These are phyloP conservation scores for Dolomedes plantarius DNA, from an alignment of 2,888 invertebrate species.

Conservation along the genomic window DNA sequence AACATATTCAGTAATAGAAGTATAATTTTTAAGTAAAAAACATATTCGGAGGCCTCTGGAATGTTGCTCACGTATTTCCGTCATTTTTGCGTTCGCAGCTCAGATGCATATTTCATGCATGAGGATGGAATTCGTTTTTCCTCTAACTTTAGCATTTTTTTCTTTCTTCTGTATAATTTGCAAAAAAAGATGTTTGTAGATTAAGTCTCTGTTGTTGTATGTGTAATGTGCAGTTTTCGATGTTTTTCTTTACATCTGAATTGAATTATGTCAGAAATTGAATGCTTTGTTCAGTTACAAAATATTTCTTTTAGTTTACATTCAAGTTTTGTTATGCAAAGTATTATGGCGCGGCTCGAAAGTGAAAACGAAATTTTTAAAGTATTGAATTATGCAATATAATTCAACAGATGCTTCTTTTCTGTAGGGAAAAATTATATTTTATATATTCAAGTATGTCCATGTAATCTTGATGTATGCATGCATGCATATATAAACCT, in stretches of 20 bases:
- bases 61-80: slow-evolving; percentile 1
- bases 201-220: background rate
- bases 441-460: too few species aligned
- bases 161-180: background rate
- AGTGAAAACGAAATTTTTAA: too few species aligned
- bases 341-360: too few species aligned
- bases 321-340: too few species aligned
- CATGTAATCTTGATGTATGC: too few species aligned
- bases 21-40: background rate
- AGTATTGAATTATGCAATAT: too few species aligned
- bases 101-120: slow-evolving; percentile 3
- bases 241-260: background rate
- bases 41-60: background rate
- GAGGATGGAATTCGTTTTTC: background rate
- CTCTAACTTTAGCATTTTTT: background rate
- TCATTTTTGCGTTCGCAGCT: background rate
- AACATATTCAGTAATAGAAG: background rate
- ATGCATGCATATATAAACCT: too few species aligned
- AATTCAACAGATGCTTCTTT: too few species aligned
- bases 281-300: too few species aligned
- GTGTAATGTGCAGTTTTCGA: background rate
- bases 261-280: background rate
- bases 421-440: too few species aligned
- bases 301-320: too few species aligned
- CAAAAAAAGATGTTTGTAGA: background rate